Evolutionary conservation across 1,140 invertebrate genomes (phyloP).

Genomic region (Cotesia vestalis): DNA sequence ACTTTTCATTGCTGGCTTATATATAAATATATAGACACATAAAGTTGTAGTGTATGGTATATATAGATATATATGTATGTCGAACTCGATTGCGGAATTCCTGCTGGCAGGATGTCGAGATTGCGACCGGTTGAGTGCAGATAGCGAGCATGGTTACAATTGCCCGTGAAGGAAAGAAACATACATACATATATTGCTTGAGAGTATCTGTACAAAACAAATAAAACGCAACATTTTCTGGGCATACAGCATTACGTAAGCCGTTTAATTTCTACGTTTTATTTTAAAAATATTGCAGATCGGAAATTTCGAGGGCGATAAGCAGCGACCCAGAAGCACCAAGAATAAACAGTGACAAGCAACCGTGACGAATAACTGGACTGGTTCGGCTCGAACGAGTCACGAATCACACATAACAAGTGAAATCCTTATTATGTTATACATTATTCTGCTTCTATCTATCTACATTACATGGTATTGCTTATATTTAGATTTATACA

Average conservation of each 20-base stretch:
- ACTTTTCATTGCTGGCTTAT: conserved; percentile 26
- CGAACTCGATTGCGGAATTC: conserved; percentile 34
- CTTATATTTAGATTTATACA: too few relatives aligned
- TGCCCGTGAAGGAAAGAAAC: conserved; percentile 17
- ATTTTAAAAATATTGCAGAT: background rate
- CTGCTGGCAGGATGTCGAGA: conserved; percentile 35
- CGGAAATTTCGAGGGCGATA: conserved; percentile 21
- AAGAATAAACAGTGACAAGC: conserved; percentile 18
- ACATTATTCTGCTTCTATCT: background rate
- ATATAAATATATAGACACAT: background rate
- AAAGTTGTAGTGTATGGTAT: background rate
- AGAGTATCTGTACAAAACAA: background rate
- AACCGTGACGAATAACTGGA: conserved; percentile 16
- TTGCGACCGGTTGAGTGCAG: conserved; percentile 25
- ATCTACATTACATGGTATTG: background rate
- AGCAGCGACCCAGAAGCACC: conserved; percentile 17
- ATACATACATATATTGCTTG: background rate
- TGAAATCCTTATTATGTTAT: conserved; percentile 11
- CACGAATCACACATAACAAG: background rate
- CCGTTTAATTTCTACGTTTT: background rate
- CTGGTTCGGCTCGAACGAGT: background rate
- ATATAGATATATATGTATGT: conserved; percentile 24
- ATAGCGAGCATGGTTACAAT: conserved; percentile 28
- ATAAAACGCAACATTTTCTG: background rate
- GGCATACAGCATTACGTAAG: background rate